Conservation (phyloP, 2,113 vertebrate species). For the Cheirogaleus medius region DNA sequence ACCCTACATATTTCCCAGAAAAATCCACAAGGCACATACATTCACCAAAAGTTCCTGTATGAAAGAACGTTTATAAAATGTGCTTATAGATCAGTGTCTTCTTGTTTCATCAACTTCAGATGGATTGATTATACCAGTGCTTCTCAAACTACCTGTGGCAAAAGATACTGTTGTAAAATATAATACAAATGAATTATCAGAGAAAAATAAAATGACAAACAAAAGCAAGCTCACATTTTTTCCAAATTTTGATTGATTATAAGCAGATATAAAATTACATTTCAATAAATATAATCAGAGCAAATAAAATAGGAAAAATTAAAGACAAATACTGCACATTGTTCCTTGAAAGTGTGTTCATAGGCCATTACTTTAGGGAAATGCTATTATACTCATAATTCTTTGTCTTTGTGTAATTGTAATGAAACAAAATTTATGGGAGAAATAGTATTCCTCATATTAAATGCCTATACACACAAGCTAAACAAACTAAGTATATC, state of each 20-base stretch:
- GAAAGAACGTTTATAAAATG: background rate
- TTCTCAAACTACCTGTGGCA: background rate
- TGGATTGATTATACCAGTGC: background rate
- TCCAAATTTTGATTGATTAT: background rate
- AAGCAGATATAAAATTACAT: background rate
- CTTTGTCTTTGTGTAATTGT: background rate
- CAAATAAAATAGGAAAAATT: background rate
- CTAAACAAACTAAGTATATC: background rate
- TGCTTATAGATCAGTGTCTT: background rate
- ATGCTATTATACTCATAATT: background rate
- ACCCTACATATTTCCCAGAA: background rate
- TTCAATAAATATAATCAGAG: background rate
- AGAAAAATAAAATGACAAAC: background rate
- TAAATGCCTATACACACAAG: background rate
- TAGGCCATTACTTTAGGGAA: background rate
- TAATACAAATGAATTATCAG: background rate
- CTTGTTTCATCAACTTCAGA: background rate
- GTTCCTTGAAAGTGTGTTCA: background rate
- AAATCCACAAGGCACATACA: background rate
- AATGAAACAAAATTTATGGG: background rate
- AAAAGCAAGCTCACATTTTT: background rate
- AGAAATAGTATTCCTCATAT: background rate
- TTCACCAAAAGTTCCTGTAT: background rate
- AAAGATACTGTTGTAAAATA: background rate
- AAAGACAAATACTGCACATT: background rate